Evolutionary conservation across 2,113 vertebrate genomes (phyloP).

Genomic region (Gorilla gorilla): DNA sequence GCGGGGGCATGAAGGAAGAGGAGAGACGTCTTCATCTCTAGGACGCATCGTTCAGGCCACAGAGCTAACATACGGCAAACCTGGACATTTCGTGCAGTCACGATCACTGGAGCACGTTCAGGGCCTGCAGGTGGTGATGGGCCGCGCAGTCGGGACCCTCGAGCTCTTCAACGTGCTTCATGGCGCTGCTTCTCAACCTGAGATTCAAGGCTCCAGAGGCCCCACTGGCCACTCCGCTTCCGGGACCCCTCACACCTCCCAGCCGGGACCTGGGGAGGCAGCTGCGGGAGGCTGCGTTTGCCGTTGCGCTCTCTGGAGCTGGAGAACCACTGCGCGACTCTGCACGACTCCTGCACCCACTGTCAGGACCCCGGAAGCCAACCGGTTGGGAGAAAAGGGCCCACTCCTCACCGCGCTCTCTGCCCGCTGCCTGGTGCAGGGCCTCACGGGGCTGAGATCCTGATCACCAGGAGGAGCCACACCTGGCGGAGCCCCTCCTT

Average conservation of each 20-base stretch:
- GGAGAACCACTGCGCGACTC: rapidly evolving
- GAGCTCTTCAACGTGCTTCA: too few species aligned
- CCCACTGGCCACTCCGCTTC: too few species aligned
- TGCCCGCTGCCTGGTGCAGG: rapidly evolving
- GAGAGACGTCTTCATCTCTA: background rate
- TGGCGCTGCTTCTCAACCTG: background rate
- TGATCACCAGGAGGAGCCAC: background rate
- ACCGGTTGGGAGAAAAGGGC: background rate
- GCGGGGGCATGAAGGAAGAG: too few species aligned
- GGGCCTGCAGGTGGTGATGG: background rate
- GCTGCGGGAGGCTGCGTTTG: background rate
- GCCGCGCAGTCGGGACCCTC: too few species aligned
- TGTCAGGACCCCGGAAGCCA: rapidly evolving
- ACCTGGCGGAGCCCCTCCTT: background rate
- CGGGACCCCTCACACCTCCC: background rate
- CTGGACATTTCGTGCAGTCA: too few species aligned
- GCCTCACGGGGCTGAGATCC: rapidly evolving
- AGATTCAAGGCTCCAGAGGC: too few species aligned
- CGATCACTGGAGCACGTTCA: rapidly evolving
- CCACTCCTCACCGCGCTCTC: rapidly evolving
- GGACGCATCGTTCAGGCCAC: background rate
- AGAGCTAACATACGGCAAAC: rapidly evolving
- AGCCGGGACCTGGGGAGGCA: background rate
- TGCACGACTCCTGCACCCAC: rapidly evolving
- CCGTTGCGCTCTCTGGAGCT: background rate